A percentile compares a stretch with the other conserved stretches of the same genome.
phyloP scores from a whole-genome alignment of 2,113 vertebrate species.

The Passer montanus region DNA sequence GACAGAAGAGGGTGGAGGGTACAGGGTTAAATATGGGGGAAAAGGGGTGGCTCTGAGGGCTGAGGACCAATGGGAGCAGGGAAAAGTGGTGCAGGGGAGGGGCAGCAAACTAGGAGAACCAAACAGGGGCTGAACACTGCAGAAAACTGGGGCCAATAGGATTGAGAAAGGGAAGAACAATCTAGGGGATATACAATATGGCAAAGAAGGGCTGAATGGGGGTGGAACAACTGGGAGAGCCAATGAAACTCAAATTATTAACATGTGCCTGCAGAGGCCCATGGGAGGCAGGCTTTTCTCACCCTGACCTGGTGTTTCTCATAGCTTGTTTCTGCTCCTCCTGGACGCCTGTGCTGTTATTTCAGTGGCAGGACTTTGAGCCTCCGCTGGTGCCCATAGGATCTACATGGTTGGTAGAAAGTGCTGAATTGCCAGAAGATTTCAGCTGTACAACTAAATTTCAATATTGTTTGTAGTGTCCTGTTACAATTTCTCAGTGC shows the following conservation, averaged over 20 bases:
- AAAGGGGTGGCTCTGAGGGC: background rate
- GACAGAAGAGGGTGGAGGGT: background rate
- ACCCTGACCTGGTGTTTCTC: background rate
- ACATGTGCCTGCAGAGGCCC: background rate
- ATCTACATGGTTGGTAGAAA: background rate
- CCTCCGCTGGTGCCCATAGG: background rate
- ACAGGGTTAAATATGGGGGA: background rate
- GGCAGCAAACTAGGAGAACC: background rate
- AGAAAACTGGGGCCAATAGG: too few species aligned
- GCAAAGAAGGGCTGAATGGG: too few species aligned
- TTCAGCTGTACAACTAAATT: background rate
- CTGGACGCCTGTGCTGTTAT: rapidly evolving
- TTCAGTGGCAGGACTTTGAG: background rate
- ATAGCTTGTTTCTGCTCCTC: background rate
- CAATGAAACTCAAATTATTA: background rate
- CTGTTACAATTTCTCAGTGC: background rate
- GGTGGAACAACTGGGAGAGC: background rate
- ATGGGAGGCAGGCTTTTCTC: background rate
- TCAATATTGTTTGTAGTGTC: background rate
- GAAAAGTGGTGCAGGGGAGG: background rate
- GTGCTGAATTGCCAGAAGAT: background rate
- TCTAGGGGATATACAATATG: too few species aligned
- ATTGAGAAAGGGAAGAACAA: too few species aligned
- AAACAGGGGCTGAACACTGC: background rate
- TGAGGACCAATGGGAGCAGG: background rate